A percentile compares a stretch with the other conserved stretches of the same genome.
These are phyloP conservation scores for Sebastes diaconus DNA, from an alignment of 2,797 vertebrate species.

Conservation along the genomic window DNA sequence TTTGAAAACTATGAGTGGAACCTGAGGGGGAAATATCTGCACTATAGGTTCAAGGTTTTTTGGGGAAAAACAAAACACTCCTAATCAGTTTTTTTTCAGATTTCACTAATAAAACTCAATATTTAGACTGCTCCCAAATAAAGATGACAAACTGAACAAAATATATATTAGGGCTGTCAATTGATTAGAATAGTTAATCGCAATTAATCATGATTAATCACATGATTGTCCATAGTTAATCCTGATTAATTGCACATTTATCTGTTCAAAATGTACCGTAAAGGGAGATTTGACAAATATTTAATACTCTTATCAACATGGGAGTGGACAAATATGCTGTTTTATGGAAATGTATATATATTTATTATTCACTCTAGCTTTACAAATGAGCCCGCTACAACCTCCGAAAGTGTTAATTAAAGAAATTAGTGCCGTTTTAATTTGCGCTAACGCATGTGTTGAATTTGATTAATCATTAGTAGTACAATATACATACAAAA, in stretches of 20 bases:
- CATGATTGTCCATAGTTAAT: no score
- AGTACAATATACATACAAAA: no score
- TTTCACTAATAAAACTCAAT: background rate
- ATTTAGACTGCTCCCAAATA: background rate
- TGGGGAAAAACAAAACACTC: background rate
- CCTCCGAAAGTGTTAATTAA: no score
- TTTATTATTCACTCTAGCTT: no score
- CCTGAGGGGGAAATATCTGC: background rate
- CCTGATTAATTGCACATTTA: no score
- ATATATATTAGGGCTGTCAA: no score
- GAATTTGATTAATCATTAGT: background rate
- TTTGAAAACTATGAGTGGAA: background rate
- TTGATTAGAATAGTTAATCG: no score
- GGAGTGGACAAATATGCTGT: accelerated
- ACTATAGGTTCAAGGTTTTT: background rate
- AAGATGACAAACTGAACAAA: background rate
- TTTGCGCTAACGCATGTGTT: background rate
- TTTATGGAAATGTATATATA: no score
- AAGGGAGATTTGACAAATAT: no score
- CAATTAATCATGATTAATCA: accelerated
- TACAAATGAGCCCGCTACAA: accelerated
- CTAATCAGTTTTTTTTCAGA: background rate
- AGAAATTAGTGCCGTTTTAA: no score
- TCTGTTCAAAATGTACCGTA: no score
- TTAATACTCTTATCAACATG: no score